Conservation (phyloP, 2,888 invertebrate species). For the Schizotus pectinicornis region DNA sequence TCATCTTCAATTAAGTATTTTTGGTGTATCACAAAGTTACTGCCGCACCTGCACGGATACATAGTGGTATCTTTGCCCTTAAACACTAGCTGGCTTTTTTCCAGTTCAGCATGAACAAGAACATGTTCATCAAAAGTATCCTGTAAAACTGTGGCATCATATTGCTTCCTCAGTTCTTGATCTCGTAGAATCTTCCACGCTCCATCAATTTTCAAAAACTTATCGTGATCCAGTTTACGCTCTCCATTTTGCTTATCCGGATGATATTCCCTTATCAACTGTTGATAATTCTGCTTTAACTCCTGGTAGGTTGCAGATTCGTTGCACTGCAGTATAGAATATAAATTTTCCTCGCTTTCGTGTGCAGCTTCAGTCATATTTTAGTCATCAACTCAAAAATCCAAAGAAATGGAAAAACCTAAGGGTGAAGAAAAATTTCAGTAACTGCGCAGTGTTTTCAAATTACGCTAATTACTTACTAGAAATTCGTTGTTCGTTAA, state of each 20-base stretch:
- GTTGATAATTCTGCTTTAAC: slow-evolving; percentile 68
- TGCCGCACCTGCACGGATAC: slow-evolving; percentile 76
- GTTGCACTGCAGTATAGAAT: slow-evolving; percentile 64
- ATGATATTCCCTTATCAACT: slow-evolving; percentile 63
- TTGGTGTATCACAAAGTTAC: slow-evolving; percentile 61
- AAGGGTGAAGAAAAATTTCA: too few relatives aligned
- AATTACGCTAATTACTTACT: too few relatives aligned
- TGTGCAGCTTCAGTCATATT: not conserved
- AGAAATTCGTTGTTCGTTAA: too few relatives aligned
- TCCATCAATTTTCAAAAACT: slow-evolving; percentile 66
- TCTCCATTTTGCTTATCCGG: slow-evolving; percentile 64
- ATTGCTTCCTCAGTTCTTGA: slow-evolving; percentile 65
- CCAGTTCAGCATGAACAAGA: slow-evolving; percentile 67
- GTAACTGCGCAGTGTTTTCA: too few relatives aligned
- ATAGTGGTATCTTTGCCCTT: slow-evolving; percentile 53
- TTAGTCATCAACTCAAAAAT: too few relatives aligned
- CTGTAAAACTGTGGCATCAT: slow-evolving; percentile 69
- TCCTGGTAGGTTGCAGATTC: slow-evolving; percentile 63
- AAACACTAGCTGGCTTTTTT: slow-evolving; percentile 59
- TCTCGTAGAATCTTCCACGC: slow-evolving; percentile 77
- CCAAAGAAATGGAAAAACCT: too few relatives aligned
- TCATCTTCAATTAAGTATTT: slow-evolving; percentile 53
- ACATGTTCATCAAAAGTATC: slow-evolving; percentile 64
- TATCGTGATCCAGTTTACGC: slow-evolving; percentile 31
- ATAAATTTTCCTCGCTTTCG: slow-evolving; percentile 56